Evolutionary conservation across 2,888 invertebrate genomes (phyloP).

Genomic region (Scaptomyza parva): DNA sequence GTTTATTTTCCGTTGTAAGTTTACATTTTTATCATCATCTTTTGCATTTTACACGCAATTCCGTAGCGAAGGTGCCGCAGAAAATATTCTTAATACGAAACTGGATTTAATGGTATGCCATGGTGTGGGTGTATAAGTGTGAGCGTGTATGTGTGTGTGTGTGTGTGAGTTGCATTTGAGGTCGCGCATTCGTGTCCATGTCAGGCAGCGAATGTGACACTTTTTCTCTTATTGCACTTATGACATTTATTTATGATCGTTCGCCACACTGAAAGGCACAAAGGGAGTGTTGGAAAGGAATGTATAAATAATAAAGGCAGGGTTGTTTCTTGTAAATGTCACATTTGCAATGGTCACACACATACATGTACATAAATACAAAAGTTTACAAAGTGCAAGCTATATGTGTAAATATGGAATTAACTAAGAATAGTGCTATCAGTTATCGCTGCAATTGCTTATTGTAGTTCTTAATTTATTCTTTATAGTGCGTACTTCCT

Average conservation of each 20-base stretch:
- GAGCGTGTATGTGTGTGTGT: constrained; percentile 7
- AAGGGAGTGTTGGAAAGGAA: constrained; percentile 29
- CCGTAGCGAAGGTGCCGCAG: constrained; percentile 44
- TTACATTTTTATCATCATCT: constrained; percentile 35
- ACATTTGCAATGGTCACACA: constrained; percentile 33
- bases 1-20: constrained; percentile 20
- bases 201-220: constrained; percentile 57
- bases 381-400: neutral
- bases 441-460: constrained; percentile 10
- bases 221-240: constrained; percentile 73
- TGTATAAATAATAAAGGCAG: constrained; percentile 23
- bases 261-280: constrained; percentile 31
- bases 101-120: constrained; percentile 44
- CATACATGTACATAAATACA: neutral
- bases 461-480: constrained; percentile 28
- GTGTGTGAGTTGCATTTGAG: constrained; percentile 36
- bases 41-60: constrained; percentile 59
- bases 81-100: constrained; percentile 30
- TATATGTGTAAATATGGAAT: neutral
- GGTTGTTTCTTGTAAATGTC: constrained; percentile 29
- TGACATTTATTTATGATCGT: constrained; percentile 76
- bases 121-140: constrained; percentile 21
- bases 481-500: constrained; percentile 21
- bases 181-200: constrained; percentile 57
- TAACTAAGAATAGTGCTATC: constrained; percentile 16